These are phyloP conservation scores for Rhopilema esculentum DNA, from an alignment of 30 jellyfish, hydroid and myxozoan species.

Conservation along the genomic window DNA sequence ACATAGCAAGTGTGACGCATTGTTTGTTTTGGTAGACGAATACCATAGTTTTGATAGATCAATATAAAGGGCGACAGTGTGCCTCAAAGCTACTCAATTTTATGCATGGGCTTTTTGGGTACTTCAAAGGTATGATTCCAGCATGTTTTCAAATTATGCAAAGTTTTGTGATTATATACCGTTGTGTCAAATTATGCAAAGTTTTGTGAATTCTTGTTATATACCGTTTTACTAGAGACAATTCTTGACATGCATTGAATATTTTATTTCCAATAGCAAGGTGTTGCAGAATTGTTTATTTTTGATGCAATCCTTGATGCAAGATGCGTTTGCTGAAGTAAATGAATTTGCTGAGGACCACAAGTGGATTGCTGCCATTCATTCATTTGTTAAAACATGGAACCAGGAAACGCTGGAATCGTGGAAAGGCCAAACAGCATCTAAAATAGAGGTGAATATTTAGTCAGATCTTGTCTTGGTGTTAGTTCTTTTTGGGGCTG, in stretches of 20 bases:
- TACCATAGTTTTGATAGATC: no score
- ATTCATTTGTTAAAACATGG: conserved; percentile 65
- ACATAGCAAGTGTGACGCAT: no score
- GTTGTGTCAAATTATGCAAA: no score
- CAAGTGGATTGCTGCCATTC: conserved; percentile 55
- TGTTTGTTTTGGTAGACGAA: no score
- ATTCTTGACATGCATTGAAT: neutral
- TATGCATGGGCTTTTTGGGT: no score
- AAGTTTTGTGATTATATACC: no score
- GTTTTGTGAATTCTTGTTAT: no score
- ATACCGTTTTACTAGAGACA: neutral
- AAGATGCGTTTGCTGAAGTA: conserved; percentile 45
- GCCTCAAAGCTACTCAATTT: no score
- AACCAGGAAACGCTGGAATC: conserved; percentile 27
- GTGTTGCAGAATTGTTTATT: conserved; percentile 32
- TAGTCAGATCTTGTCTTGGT: no score
- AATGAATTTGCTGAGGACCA: conserved; percentile 47
- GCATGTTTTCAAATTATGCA: no score
- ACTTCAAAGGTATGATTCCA: no score
- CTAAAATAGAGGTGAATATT: conserved; percentile 70
- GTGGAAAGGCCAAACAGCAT: conserved; percentile 86
- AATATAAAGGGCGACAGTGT: no score
- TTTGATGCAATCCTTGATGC: conserved; percentile 37
- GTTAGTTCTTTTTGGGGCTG: neutral
- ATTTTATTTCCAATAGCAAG: conserved; percentile 1